phyloP scores from a whole-genome alignment of 2,888 invertebrate species.

The Cephonodes hylas region DNA sequence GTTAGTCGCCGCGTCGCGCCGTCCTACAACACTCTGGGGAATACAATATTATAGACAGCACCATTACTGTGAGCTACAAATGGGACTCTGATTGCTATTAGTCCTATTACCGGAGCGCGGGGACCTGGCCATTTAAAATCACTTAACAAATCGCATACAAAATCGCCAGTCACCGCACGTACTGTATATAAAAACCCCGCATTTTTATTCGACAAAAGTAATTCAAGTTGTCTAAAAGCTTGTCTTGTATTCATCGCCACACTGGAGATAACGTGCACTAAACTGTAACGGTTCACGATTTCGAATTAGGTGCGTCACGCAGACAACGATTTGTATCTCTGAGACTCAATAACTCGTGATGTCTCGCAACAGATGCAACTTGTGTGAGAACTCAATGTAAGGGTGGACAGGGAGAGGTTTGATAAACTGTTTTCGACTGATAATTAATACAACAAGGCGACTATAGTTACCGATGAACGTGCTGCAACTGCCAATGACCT shows the following conservation, averaged over 20 bases:
- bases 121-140: conserved; percentile 10
- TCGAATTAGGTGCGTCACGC: conserved; percentile 43
- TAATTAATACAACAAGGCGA: conserved; percentile 42
- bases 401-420: conserved; percentile 16
- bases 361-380: conserved; percentile 5
- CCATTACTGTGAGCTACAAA: conserved; percentile 17
- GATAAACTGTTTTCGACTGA: conserved; percentile 24
- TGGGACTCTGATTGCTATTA: not conserved
- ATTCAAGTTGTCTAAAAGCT: conserved; percentile 36
- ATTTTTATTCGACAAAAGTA: conserved; percentile 46
- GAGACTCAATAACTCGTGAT: not conserved
- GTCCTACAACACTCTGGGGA: conserved; percentile 39
- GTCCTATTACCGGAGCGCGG: not conserved
- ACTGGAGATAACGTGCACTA: conserved; percentile 32
- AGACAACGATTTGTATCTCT: conserved; percentile 35
- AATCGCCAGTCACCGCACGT: conserved; percentile 26
- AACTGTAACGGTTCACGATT: conserved; percentile 52
- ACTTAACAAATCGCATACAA: conserved; percentile 22
- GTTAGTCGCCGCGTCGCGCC: conserved; percentile 50
- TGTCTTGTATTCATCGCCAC: conserved; percentile 38
- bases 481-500: conserved; percentile 48
- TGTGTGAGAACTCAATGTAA: conserved; percentile 11
- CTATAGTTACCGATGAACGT: conserved; percentile 52
- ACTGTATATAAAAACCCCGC: conserved; percentile 37
- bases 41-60: conserved; percentile 22